A percentile compares a stretch with the other conserved stretches of the same genome.
Conservation (phyloP, 2,113 vertebrate genomes). For the Agelaius phoeniceus region DNA sequence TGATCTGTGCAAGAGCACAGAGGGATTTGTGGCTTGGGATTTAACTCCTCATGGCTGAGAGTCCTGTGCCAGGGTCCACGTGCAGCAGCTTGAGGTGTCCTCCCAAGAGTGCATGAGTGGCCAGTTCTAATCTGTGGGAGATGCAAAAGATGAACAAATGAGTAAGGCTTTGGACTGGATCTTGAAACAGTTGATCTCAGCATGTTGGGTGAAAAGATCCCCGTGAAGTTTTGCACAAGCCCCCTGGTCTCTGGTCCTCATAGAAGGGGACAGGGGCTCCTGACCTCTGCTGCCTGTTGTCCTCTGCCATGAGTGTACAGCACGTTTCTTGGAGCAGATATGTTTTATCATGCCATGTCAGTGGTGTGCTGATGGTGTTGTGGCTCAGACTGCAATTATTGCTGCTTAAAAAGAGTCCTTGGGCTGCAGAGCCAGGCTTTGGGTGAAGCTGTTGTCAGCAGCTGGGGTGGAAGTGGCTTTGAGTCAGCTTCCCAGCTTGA, state of each 20-base stretch:
- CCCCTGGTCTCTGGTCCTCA: slow-evolving; percentile 32
- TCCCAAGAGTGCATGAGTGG: neutral
- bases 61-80: neutral
- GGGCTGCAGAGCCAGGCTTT: neutral
- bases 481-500: neutral
- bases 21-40: neutral
- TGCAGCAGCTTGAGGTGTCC: neutral
- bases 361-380: neutral
- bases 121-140: neutral
- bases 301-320: neutral
- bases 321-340: neutral
- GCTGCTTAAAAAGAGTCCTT: neutral
- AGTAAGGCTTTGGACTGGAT: neutral
- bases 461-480: neutral
- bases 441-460: neutral
- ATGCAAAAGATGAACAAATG: neutral
- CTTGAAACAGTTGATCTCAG: neutral
- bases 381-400: neutral
- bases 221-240: neutral
- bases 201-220: neutral
- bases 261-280: slow-evolving; percentile 22
- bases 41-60: neutral
- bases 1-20: neutral
- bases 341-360: fast-evolving
- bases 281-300: neutral